These are phyloP conservation scores for Zosterops lateralis DNA, from an alignment of 2,113 vertebrate genomes.

Conservation along the genomic window DNA sequence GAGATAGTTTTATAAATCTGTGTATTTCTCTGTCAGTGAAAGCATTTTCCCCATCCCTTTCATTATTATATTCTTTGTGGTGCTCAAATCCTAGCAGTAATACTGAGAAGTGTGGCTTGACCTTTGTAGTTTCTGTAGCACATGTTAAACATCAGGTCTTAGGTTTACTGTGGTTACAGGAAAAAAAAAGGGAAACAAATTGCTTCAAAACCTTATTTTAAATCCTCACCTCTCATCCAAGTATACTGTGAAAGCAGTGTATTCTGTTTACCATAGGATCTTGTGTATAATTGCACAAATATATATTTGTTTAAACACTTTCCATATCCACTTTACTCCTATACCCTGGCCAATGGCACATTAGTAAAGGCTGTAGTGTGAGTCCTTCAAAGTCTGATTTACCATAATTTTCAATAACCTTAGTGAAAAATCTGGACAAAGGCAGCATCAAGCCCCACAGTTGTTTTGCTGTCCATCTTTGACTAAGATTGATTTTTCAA, in stretches of 20 bases:
- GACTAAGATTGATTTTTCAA: background rate
- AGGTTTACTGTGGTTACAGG: constrained; percentile 59
- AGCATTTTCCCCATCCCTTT: background rate
- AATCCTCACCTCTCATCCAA: constrained; percentile 76
- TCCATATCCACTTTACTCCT: background rate
- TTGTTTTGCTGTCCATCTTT: background rate
- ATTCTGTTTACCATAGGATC: constrained; percentile 65
- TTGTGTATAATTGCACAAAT: constrained; percentile 56
- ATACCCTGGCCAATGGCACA: background rate
- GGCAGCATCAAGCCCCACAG: background rate
- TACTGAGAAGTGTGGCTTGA: constrained; percentile 15
- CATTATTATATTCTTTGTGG: constrained; percentile 3
- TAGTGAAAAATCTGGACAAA: background rate
- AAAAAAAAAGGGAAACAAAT: constrained; percentile 6
- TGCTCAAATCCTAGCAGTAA: constrained; percentile 42
- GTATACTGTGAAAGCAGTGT: constrained; percentile 57
- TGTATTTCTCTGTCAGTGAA: constrained; percentile 9
- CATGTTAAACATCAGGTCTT: constrained; percentile 14
- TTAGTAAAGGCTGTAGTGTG: background rate
- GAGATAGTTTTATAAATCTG: constrained; percentile 37
- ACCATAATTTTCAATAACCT: background rate
- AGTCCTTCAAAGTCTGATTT: background rate
- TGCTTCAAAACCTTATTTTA: constrained; percentile 27
- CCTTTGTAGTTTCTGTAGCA: constrained; percentile 12
- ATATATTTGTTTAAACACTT: constrained; percentile 67